Conservation (phyloP, 2,888 invertebrate genomes). For the Chesias legatella region DNA sequence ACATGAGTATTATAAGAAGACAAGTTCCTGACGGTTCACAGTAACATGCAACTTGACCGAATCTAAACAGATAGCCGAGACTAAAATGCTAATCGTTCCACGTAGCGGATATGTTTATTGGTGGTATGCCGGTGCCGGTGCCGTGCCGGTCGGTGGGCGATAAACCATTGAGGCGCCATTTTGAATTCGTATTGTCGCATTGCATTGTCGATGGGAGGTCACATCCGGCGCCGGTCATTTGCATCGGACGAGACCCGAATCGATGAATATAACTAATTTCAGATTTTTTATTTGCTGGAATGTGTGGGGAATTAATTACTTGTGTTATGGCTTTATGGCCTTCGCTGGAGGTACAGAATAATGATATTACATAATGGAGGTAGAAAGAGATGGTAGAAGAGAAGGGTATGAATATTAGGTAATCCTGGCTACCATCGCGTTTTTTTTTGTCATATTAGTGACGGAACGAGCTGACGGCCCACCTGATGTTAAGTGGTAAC, state of each 20-base stretch:
- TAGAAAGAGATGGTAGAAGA: too few relatives aligned
- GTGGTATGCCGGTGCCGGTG: constrained; percentile 46
- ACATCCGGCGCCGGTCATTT: constrained; percentile 77
- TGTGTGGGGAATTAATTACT: constrained; percentile 10
- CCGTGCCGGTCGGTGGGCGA: too few relatives aligned
- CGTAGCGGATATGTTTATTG: constrained; percentile 61
- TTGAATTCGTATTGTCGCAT: constrained; percentile 67
- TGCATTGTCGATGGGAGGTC: constrained; percentile 72
- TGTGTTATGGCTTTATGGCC: not conserved
- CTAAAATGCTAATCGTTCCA: constrained; percentile 54
- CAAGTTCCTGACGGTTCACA: too few relatives aligned
- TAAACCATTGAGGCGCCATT: constrained; percentile 72
- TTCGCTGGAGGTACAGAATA: not conserved
- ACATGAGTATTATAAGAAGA: too few relatives aligned
- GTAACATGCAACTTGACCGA: constrained; percentile 6
- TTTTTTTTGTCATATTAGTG: too few relatives aligned
- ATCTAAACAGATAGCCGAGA: constrained; percentile 14
- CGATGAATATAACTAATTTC: constrained; percentile 49
- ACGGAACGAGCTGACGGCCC: too few relatives aligned
- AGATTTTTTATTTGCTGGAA: constrained; percentile 29
- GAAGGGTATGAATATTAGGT: too few relatives aligned
- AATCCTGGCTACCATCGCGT: too few relatives aligned
- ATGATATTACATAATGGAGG: too few relatives aligned
- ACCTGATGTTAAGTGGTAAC: too few relatives aligned
- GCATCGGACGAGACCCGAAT: constrained; percentile 71